Conservation (phyloP, 1,140 invertebrate genomes). For the Cydia pomonella region DNA sequence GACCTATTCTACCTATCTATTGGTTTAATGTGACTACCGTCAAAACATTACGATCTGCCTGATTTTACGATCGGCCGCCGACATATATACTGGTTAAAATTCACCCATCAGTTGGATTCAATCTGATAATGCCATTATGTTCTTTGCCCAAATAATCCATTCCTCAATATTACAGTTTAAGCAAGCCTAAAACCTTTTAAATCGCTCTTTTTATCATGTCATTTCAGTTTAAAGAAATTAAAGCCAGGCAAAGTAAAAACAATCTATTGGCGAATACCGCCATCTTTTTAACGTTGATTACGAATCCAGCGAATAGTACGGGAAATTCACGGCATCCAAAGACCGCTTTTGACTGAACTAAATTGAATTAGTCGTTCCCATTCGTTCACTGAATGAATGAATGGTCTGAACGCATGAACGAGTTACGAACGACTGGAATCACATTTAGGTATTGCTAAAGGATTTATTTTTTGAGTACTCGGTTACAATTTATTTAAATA, state of each 20-base stretch:
- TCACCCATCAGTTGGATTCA: no score
- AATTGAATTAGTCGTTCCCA: conserved; percentile 28
- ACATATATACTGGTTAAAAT: no score
- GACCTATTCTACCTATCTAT: no score
- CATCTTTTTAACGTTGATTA: background rate
- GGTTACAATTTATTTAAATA: background rate
- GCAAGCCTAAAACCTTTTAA: background rate
- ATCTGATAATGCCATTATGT: no score
- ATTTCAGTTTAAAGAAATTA: background rate
- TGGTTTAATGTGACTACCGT: no score
- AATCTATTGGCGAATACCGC: background rate
- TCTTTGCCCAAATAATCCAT: no score
- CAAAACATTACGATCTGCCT: no score
- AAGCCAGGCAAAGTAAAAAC: no score
- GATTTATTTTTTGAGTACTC: background rate
- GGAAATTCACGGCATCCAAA: conserved; percentile 16
- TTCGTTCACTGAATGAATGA: background rate
- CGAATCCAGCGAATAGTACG: background rate
- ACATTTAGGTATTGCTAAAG: background rate
- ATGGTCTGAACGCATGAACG: conserved; percentile 20
- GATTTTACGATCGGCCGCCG: no score
- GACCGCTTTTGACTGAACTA: conserved; percentile 25
- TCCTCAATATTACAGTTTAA: no score
- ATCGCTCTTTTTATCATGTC: background rate
- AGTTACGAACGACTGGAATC: conserved; percentile 19